Percentiles rank a stretch among this genome's conserved stretches.
phyloP scores from a whole-genome alignment of 2,113 vertebrate species.

The Cacatua alba region DNA sequence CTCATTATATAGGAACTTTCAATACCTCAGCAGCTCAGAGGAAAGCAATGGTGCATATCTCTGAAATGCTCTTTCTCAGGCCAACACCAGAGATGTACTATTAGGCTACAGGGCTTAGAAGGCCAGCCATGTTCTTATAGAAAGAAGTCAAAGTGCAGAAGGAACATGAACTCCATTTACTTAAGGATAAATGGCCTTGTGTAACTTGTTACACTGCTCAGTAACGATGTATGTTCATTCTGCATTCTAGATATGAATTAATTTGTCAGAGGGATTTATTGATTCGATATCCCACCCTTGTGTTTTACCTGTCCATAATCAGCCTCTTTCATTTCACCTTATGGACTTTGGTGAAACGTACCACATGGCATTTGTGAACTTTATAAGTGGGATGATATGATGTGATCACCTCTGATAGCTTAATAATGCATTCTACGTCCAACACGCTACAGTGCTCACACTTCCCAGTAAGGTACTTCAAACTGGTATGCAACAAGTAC shows the following conservation, averaged over 20 bases:
- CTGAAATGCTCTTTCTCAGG: slow-evolving; percentile 13
- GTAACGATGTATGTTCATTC: not conserved
- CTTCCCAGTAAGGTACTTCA: not conserved
- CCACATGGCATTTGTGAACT: not conserved
- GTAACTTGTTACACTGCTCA: not conserved
- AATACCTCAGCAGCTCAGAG: not conserved
- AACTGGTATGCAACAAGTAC: not conserved
- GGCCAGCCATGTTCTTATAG: not conserved
- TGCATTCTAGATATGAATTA: not conserved
- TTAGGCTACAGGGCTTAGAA: not conserved
- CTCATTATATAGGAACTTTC: slow-evolving; percentile 25
- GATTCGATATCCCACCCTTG: not conserved
- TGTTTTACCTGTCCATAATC: not conserved
- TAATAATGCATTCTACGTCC: not conserved
- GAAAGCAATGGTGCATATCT: not conserved
- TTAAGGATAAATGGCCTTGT: not conserved
- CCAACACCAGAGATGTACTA: not conserved
- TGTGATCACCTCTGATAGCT: not conserved
- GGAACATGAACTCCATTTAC: not conserved
- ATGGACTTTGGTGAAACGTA: rapidly evolving
- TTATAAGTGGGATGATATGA: not conserved
- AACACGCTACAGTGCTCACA: not conserved
- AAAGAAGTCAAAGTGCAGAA: not conserved
- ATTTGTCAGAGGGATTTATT: not conserved
- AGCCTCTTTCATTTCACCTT: not conserved